phyloP scores from a whole-genome alignment of 2,797 vertebrate genomes.

The Adelosebastes latens region DNA sequence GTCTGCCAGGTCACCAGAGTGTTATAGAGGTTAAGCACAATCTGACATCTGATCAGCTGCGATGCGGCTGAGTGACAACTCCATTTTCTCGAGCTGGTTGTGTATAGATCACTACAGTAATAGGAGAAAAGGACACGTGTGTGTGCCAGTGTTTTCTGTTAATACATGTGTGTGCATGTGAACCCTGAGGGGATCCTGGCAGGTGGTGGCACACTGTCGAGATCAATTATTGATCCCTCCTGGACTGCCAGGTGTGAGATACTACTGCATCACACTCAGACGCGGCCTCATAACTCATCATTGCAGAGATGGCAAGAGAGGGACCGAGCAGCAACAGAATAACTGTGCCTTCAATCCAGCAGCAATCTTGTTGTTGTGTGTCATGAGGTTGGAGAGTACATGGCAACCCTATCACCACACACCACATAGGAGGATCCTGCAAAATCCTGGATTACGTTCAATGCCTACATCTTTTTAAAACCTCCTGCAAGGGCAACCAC shows the following conservation, averaged over 20 bases:
- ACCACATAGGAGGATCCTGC: background rate
- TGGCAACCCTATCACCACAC: background rate
- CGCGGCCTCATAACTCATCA: constrained; percentile 49
- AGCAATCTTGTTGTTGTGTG: background rate
- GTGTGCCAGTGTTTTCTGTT: constrained; percentile 4
- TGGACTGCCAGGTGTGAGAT: constrained; percentile 57
- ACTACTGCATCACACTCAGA: constrained; percentile 48
- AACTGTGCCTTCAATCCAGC: background rate
- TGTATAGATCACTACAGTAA: constrained; percentile 20
- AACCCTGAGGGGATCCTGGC: constrained; percentile 31
- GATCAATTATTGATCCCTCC: constrained; percentile 71
- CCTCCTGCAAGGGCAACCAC: background rate
- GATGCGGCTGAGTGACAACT: constrained; percentile 41
- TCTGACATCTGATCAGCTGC: constrained; percentile 34
- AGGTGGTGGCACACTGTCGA: constrained; percentile 57
- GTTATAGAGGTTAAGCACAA: constrained; percentile 36
- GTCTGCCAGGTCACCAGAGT: constrained; percentile 9
- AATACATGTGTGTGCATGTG: background rate
- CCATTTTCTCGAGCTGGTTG: constrained; percentile 18
- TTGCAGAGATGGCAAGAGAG: constrained; percentile 12
- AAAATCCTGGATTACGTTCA: background rate
- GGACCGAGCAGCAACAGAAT: background rate
- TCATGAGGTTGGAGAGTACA: background rate
- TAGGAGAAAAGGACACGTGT: background rate
- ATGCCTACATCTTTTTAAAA: background rate